These are phyloP conservation scores for Flexamia atlantica DNA, from an alignment of 2,888 invertebrate species.

Conservation along the genomic window DNA sequence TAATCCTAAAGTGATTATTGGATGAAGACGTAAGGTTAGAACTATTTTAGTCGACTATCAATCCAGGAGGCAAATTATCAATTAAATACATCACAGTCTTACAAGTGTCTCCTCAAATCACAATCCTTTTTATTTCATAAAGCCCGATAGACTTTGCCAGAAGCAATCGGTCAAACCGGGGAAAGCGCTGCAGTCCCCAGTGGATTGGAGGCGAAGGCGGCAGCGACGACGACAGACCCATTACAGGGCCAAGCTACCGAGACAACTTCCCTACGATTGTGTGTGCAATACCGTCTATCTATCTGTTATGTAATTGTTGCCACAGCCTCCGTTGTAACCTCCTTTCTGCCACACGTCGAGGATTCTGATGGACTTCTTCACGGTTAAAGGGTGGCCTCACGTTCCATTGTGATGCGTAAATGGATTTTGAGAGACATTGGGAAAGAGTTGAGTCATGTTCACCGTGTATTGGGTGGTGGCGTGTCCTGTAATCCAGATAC, in stretches of 20 bases:
- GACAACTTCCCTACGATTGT: conserved; percentile 23
- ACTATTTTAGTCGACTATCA: no score
- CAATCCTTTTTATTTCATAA: no score
- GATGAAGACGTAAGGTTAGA: no score
- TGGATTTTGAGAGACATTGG: no score
- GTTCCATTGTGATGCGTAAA: no score
- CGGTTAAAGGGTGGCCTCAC: not conserved
- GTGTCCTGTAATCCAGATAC: no score
- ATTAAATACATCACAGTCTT: no score
- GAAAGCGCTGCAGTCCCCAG: conserved; percentile 23
- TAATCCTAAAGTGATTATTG: no score
- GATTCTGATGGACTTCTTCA: not conserved
- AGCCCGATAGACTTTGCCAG: not conserved
- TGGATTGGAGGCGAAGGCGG: not conserved
- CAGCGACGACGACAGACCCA: not conserved
- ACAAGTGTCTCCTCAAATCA: no score
- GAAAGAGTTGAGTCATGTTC: no score
- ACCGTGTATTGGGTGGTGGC: no score
- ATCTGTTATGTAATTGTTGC: conserved; percentile 39
- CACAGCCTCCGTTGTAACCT: conserved; percentile 21
- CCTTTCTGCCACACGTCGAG: conserved; percentile 11
- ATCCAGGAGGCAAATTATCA: no score
- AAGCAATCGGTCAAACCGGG: not conserved
- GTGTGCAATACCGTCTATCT: conserved; percentile 30
- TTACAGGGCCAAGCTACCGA: conserved; percentile 24